phyloP scores from a whole-genome alignment of 2,113 vertebrate genomes.

The Nothocercus nigrocapillus region DNA sequence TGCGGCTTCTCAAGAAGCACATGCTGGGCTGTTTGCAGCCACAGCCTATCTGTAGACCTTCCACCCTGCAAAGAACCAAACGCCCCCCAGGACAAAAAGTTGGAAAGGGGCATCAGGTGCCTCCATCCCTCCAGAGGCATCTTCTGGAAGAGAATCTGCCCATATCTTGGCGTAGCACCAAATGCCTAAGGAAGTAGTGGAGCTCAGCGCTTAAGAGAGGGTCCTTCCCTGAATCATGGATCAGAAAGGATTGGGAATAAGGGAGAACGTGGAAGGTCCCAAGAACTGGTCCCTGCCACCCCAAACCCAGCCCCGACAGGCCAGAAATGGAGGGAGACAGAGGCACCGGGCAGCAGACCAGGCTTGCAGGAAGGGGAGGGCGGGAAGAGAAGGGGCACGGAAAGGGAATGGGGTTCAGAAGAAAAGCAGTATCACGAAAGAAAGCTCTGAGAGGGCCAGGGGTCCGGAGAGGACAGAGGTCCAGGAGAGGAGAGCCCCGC shows the following conservation, averaged over 20 bases:
- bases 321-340: neutral
- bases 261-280: neutral
- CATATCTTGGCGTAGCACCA: neutral
- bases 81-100: neutral
- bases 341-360: too few relatives aligned
- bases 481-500: too few relatives aligned
- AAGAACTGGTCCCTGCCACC: neutral
- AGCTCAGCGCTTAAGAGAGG: neutral
- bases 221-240: neutral
- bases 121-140: neutral
- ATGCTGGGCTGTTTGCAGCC: neutral
- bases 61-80: neutral
- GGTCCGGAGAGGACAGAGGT: neutral
- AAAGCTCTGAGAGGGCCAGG: neutral
- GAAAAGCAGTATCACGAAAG: too few relatives aligned
- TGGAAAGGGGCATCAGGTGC: neutral
- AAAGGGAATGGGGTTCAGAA: neutral
- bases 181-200: conserved; percentile 1
- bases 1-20: neutral
- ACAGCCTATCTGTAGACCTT: neutral
- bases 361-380: too few relatives aligned
- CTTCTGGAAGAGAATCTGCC: neutral
- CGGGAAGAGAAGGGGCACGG: neutral
- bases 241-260: neutral
- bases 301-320: neutral